Percentiles rank a stretch among this genome's conserved stretches.
Evolutionary conservation across 2,113 vertebrate species (phyloP).

Genomic region (Rutilus rutilus): DNA sequence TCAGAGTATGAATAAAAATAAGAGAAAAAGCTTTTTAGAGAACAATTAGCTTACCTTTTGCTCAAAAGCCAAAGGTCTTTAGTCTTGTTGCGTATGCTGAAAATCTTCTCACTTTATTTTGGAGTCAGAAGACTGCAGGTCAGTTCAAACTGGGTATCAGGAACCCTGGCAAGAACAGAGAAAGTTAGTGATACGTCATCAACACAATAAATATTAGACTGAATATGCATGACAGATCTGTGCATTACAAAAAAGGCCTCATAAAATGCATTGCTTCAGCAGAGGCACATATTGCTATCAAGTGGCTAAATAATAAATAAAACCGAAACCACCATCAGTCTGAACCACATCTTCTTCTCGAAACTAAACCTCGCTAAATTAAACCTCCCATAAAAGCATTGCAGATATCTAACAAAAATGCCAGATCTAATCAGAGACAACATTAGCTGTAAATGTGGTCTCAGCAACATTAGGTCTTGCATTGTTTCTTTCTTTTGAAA

Average conservation of each 20-base stretch:
- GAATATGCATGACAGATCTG: not conserved
- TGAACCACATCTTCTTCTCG: not conserved
- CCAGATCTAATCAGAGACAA: not conserved
- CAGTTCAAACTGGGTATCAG: constrained; percentile 62
- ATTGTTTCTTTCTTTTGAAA: not conserved
- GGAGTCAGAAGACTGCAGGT: constrained; percentile 45
- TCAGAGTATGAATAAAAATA: not conserved
- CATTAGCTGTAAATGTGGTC: not conserved
- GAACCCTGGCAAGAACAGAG: constrained; percentile 68
- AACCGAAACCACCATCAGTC: not conserved
- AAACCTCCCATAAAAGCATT: not conserved
- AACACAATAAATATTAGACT: not conserved
- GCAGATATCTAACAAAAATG: not conserved
- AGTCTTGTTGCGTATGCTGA: constrained; percentile 48
- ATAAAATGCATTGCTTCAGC: not conserved
- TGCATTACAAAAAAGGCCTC: not conserved
- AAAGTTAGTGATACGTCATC: constrained; percentile 19
- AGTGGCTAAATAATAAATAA: constrained; percentile 1
- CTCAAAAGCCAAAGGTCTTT: constrained; percentile 53
- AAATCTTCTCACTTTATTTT: constrained; percentile 53
- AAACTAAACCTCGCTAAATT: not conserved
- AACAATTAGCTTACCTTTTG: constrained; percentile 48
- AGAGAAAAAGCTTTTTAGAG: not conserved
- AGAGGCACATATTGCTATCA: not conserved
- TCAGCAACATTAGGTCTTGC: not conserved